Conservation (phyloP, 2,888 invertebrate genomes). For the Lasioglossum lativentre region DNA sequence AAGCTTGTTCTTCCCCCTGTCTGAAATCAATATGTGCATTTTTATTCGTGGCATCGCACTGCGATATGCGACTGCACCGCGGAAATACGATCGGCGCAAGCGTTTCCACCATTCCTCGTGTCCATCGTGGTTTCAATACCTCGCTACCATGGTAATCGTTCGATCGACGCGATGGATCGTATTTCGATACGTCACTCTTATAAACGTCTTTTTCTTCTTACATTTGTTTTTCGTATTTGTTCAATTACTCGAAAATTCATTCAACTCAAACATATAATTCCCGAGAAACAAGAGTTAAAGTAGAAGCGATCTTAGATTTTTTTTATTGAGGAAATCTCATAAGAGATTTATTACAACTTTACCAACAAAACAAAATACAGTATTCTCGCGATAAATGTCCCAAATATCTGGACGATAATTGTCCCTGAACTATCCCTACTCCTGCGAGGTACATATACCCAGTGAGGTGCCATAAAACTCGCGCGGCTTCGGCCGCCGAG, state of each 20-base stretch:
- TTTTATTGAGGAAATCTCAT: no score
- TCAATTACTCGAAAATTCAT: neutral
- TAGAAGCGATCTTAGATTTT: neutral
- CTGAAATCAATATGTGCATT: constrained; percentile 46
- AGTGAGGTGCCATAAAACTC: no score
- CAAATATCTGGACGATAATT: no score
- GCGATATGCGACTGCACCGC: neutral
- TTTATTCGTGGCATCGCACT: constrained; percentile 19
- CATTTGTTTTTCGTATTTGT: neutral
- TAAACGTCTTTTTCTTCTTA: neutral
- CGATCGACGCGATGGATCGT: neutral
- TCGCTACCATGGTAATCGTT: neutral
- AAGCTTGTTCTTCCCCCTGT: constrained; percentile 17
- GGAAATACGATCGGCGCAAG: neutral
- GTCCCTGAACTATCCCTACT: no score
- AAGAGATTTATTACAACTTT: no score
- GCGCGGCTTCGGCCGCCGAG: no score
- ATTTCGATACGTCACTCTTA: neutral
- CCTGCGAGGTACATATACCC: no score
- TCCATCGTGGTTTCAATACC: neutral
- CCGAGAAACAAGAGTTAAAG: neutral
- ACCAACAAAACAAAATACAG: no score
- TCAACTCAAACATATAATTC: no score
- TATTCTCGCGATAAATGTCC: no score
- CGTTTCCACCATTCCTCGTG: neutral